Evolutionary conservation across 2,888 invertebrate species (phyloP).

Genomic region (Alsophila aescularia): DNA sequence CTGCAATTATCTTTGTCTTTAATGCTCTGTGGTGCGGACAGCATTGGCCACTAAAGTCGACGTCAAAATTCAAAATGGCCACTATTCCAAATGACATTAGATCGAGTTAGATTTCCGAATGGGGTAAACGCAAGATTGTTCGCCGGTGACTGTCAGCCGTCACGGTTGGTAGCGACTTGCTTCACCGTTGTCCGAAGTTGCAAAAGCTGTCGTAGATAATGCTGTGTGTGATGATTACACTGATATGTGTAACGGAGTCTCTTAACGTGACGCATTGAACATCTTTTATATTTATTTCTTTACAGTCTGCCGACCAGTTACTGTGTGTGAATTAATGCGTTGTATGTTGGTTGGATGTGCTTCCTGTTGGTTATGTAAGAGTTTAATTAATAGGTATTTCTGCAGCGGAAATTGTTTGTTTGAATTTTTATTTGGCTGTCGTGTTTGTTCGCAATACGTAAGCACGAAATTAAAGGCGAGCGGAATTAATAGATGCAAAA

Average conservation of each 20-base stretch:
- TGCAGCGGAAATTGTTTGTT: constrained; percentile 8
- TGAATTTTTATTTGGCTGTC: constrained; percentile 9
- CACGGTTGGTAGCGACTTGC: constrained; percentile 70
- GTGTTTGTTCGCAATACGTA: constrained; percentile 5
- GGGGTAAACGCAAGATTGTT: constrained; percentile 42
- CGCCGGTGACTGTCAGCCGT: constrained; percentile 68
- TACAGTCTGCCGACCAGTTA: constrained; percentile 36
- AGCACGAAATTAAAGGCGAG: constrained; percentile 2
- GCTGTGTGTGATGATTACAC: constrained; percentile 65
- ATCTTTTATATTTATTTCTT: constrained; percentile 41
- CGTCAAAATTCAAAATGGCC: constrained; percentile 21
- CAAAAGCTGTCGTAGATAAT: constrained; percentile 74
- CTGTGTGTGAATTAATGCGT: constrained; percentile 34
- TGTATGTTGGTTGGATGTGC: constrained; percentile 23
- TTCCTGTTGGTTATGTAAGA: constrained; percentile 36
- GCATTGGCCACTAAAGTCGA: constrained; percentile 30
- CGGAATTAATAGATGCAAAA: background rate
- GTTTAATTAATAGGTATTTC: constrained; percentile 19
- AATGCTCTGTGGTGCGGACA: constrained; percentile 38
- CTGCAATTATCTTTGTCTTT: constrained; percentile 34
- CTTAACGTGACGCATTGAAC: constrained; percentile 59
- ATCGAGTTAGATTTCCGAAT: constrained; percentile 31
- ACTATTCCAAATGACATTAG: constrained; percentile 26
- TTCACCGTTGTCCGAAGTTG: constrained; percentile 69
- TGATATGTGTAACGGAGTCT: constrained; percentile 74